Conservation (phyloP, 2,113 vertebrate genomes). For the Mesoclemmys tuberculata region DNA sequence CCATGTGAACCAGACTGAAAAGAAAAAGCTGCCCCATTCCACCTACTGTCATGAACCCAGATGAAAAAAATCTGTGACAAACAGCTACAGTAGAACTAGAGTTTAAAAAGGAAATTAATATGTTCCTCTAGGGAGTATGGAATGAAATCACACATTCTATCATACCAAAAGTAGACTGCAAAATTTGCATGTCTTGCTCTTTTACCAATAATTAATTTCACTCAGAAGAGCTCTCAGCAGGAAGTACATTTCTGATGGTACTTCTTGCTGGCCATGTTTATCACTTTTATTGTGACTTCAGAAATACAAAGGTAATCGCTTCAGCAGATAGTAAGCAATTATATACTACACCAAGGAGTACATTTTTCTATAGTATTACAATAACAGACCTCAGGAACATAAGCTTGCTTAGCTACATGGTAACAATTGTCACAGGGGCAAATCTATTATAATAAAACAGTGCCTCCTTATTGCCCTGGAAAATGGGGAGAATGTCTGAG, state of each 20-base stretch:
- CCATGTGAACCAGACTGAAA: background rate
- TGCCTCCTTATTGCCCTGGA: background rate
- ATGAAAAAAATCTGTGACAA: background rate
- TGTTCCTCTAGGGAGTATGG: background rate
- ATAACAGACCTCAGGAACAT: background rate
- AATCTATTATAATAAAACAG: background rate
- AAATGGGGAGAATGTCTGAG: background rate
- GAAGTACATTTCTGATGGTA: background rate
- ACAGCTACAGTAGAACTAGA: background rate
- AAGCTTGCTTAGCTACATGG: background rate
- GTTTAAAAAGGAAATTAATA: background rate
- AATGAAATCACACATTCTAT: background rate
- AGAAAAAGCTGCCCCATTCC: background rate
- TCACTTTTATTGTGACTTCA: background rate
- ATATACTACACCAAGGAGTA: background rate
- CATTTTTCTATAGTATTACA: background rate
- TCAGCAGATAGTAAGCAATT: background rate
- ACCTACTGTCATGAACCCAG: background rate
- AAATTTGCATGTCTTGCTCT: background rate
- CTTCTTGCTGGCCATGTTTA: background rate
- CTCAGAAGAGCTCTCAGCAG: background rate
- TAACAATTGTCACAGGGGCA: background rate
- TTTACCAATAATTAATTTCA: background rate
- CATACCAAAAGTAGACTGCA: background rate
- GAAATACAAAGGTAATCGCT: background rate